Evolutionary conservation across 2,888 invertebrate genomes (phyloP), one percentile per base, ranked within the genome.

Genomic region (Mimachlamys varia): DNA sequence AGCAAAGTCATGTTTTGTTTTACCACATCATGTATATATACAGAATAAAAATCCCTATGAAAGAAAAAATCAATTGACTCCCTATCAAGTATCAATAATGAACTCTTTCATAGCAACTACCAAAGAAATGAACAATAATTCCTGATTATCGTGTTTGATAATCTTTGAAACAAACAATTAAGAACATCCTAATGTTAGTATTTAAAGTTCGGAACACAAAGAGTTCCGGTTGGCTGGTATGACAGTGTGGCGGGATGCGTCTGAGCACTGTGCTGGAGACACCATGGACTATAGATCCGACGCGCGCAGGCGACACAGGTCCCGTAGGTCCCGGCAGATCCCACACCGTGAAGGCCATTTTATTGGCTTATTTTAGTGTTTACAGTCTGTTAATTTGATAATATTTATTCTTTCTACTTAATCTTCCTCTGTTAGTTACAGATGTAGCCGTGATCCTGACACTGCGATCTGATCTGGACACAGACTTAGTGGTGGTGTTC

Each of bases 351-450:
- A 27, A 76, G 76, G 76, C 19, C 33, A 76, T 17, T 76, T 76
- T 33, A 76, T 33, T 7, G 33, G 76, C 76, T 27, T 76, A 7
- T 76, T 76, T 76, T 76, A 76, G 27, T 76, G 76, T 76, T 76
- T 33, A 76, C 76, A 76, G 22, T 5, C 76, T 76, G 76, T 76
- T 76, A 76, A 76, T 33, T 76, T 33, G 76, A 76, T 76, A 76
- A 76, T 15, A 76, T 76, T 76, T 33, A 76, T 76, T 12, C 10
- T 76, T 76, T 33, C 22, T 76, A 22, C n/a, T 19, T 62, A 62
- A 62, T 62, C 62, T 22, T 62, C 62, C 10, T 22, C n/a, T 27
- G 33, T 76, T 19, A 22, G 76, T 76, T 76, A 76, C 33, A 76
- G 33, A 76, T 33, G 76, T 12, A 76, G 33, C 17, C 13, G 5